Base-by-base conservation (phyloP, 1,140 invertebrate species). In the Zophobas atratus region DNA sequence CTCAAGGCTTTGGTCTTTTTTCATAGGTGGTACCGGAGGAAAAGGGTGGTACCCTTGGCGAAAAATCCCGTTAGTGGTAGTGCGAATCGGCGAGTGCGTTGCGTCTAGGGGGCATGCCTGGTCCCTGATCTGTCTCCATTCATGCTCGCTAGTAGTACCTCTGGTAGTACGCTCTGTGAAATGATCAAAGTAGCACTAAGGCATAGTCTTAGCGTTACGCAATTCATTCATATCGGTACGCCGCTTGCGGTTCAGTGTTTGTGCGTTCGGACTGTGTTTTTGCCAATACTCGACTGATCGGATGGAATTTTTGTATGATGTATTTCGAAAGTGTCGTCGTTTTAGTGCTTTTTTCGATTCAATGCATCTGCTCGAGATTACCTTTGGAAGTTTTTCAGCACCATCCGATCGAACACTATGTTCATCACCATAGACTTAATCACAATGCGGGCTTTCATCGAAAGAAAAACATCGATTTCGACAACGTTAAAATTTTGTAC, bases 301-400 rank as follows among this genome's bases (percentile, higher is more conserved):
- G 55, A 73, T 56, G 71, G 36, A 55, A 73, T 55, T 56, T 73
- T 55, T 73, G 33, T 56, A 73, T 73, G 43, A 73, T 82, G 81
- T 77, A 79, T 77, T 76, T 81, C 51, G 80, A 82, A 79, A 78
- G 77, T 55, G 39, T 83, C 35, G 70, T 72, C 2, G 73, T 83
- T 79, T 57, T 83, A 78, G 81, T 82, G 76, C 60, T 82, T 79
- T 78, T 85, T 38, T 77, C 80, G 57, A 49, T 70, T 74, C 79
- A 77, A 51, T 77, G 77, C 74, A 75, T 76, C 41, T 70, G 82
- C 71, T 80, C 80, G 43, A 79, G 83, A 73, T 51, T 85, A 55
- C 84, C 84, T n/a, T 75, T 85, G 53, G 82, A 85, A 63, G 81
- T 85, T 20, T 84, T 83, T 70, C 83, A 84, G 75, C 83, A 82